phyloP scores from a whole-genome alignment of 1,140 invertebrate genomes.

The Rhizoglyphus robini region DNA sequence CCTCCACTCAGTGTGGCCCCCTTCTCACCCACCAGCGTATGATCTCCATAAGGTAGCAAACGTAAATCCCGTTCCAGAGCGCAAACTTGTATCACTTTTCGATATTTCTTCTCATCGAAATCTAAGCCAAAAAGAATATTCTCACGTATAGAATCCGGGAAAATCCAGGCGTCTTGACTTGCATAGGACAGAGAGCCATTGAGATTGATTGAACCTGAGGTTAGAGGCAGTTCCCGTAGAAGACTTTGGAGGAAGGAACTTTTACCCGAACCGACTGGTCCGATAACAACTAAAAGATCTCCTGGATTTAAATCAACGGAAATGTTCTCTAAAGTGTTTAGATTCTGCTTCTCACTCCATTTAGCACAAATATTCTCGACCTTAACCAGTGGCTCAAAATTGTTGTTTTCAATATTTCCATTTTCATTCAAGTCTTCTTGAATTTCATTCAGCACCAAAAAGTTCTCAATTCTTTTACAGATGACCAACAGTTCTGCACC shows the following conservation, averaged over 20 bases:
- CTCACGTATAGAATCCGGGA: constrained; percentile 20
- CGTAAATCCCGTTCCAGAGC: constrained; percentile 34
- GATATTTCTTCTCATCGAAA: constrained; percentile 22
- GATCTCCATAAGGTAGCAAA: constrained; percentile 33
- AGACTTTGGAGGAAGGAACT: neutral
- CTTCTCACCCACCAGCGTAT: constrained; percentile 27
- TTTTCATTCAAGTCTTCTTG: no score
- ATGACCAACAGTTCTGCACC: neutral
- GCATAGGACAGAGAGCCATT: constrained; percentile 67
- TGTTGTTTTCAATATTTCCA: no score
- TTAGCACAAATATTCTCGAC: no score
- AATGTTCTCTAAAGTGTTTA: constrained; percentile 14
- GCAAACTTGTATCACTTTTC: constrained; percentile 33
- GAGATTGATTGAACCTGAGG: constrained; percentile 46
- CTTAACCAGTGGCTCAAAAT: no score
- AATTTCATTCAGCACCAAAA: no score
- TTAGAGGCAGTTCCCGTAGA: constrained; percentile 36
- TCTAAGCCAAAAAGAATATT: constrained; percentile 24
- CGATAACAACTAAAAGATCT: constrained; percentile 14
- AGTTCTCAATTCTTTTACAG: neutral
- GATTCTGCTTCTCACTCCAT: neutral
- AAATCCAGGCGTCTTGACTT: constrained; percentile 40
- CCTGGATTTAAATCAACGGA: constrained; percentile 13
- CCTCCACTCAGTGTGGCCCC: constrained; percentile 72
- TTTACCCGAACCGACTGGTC: constrained; percentile 19